Evolutionary conservation across 2,888 invertebrate genomes (phyloP).

Genomic region (Alviniconcha strummeri): DNA sequence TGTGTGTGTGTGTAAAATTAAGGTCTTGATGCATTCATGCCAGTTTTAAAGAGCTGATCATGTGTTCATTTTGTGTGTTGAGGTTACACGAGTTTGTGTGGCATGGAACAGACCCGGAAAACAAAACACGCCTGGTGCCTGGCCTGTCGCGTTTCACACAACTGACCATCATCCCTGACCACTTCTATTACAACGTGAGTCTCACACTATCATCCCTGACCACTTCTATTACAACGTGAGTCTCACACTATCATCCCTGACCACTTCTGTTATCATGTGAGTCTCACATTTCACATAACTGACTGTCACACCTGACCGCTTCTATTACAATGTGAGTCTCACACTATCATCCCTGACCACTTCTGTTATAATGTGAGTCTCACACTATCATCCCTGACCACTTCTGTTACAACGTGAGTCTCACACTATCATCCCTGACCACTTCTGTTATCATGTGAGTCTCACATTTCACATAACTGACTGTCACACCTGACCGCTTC

Average conservation of each 20-base stretch:
- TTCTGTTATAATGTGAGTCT: slow-evolving; percentile 70
- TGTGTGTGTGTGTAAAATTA: background rate
- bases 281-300: slow-evolving; percentile 62
- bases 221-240: slow-evolving; percentile 71
- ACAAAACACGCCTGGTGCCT: slow-evolving; percentile 65
- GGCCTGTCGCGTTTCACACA: slow-evolving; percentile 59
- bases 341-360: slow-evolving; percentile 64
- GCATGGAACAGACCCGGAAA: slow-evolving; percentile 65
- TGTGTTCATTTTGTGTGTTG: background rate
- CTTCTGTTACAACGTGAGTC: slow-evolving; percentile 70
- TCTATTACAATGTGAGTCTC: slow-evolving; percentile 69
- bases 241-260: slow-evolving; percentile 59
- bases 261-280: slow-evolving; percentile 71
- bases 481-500: slow-evolving; percentile 68
- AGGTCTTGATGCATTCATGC: too few relatives aligned
- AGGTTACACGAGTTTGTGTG: slow-evolving; percentile 71
- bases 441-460: slow-evolving; percentile 71
- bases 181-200: slow-evolving; percentile 71
- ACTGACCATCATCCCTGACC: slow-evolving; percentile 65
- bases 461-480: slow-evolving; percentile 43
- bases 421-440: slow-evolving; percentile 62
- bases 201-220: slow-evolving; percentile 59
- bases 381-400: slow-evolving; percentile 63
- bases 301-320: slow-evolving; percentile 66
- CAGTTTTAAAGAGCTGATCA: too few relatives aligned